Percentiles rank a stretch among this genome's conserved stretches.
phyloP scores from a whole-genome alignment of 2,797 vertebrate genomes.

The Selene dorsalis region DNA sequence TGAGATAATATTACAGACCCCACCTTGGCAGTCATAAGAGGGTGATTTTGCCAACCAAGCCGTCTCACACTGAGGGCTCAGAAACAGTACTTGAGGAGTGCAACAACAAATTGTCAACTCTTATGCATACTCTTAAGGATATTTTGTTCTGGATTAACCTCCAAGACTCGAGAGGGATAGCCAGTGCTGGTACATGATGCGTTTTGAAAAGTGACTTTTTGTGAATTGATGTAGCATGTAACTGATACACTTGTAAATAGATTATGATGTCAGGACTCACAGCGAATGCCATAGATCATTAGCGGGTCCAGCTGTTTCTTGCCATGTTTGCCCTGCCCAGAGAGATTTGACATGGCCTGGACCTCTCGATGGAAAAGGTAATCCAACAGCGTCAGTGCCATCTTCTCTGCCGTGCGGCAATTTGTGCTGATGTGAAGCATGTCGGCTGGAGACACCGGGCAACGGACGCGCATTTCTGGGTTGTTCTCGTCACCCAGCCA shows the following conservation, averaged over 20 bases:
- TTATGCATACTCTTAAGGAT: not conserved
- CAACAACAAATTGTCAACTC: conserved; percentile 4
- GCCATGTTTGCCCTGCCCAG: conserved; percentile 97
- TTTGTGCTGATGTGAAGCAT: conserved; percentile 98
- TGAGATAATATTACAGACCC: conserved; percentile 9
- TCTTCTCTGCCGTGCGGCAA: conserved; percentile 97
- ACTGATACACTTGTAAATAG: not conserved
- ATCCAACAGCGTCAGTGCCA: conserved; percentile 96
- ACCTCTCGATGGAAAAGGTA: conserved; percentile 98
- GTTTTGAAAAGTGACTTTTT: not conserved
- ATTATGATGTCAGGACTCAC: conserved; percentile 84
- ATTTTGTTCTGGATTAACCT: not conserved
- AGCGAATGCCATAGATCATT: conserved; percentile 98
- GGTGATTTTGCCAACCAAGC: conserved; percentile 26
- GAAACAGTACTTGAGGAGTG: not conserved
- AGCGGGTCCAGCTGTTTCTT: conserved; percentile 99
- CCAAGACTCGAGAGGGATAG: not conserved
- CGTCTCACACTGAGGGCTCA: too few species aligned
- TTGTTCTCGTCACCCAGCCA: conserved; percentile 98
- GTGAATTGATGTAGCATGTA: not conserved
- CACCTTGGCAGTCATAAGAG: conserved; percentile 10
- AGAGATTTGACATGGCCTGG: conserved; percentile 98
- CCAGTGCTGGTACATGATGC: not conserved
- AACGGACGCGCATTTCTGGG: conserved; percentile 94
- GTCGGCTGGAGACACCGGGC: conserved; percentile 92